A percentile compares a stretch with the other conserved stretches of the same genome.
phyloP scores from a whole-genome alignment of 2,888 invertebrate genomes.

The Galeopsomyia nigrocyanea region DNA sequence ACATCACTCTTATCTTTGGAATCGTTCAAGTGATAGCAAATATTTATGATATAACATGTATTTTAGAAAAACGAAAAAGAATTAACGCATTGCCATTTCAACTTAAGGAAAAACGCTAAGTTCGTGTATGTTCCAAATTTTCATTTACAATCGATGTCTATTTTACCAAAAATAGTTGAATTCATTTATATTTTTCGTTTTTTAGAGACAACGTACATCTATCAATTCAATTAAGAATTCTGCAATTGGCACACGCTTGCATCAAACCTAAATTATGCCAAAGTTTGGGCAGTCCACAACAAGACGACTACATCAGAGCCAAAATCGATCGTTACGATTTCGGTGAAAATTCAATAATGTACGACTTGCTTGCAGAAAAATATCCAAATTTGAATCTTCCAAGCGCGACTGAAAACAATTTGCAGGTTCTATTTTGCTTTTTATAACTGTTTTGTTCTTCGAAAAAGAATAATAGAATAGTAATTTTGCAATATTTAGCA shows the following conservation, averaged over 20 bases:
- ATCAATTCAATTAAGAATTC: constrained; percentile 8
- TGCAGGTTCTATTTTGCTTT: constrained; percentile 9
- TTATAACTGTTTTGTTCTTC: background rate
- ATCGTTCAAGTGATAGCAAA: too few species aligned
- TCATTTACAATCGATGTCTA: background rate
- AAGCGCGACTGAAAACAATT: background rate
- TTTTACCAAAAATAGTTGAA: background rate
- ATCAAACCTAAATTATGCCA: constrained; percentile 10
- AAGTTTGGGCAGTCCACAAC: background rate
- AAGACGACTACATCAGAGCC: constrained; percentile 20
- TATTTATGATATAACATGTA: too few species aligned
- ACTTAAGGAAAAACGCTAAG: constrained; percentile 16
- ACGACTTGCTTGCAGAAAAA: background rate
- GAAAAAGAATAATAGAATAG: background rate
- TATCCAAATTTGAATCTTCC: constrained; percentile 15
- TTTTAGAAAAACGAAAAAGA: background rate
- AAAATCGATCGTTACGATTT: constrained; percentile 18
- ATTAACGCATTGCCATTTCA: constrained; percentile 1
- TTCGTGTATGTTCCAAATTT: constrained; percentile 7
- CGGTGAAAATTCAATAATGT: constrained; percentile 22
- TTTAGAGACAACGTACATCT: background rate
- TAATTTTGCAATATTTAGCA: constrained; percentile 33
- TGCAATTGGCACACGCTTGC: constrained; percentile 10
- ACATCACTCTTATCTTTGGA: too few species aligned
- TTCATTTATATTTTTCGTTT: background rate